Percentiles rank a stretch among this genome's conserved stretches.
phyloP scores from a whole-genome alignment of 2,888 invertebrate genomes.

The Acanthococcus lagerstroemiae region DNA sequence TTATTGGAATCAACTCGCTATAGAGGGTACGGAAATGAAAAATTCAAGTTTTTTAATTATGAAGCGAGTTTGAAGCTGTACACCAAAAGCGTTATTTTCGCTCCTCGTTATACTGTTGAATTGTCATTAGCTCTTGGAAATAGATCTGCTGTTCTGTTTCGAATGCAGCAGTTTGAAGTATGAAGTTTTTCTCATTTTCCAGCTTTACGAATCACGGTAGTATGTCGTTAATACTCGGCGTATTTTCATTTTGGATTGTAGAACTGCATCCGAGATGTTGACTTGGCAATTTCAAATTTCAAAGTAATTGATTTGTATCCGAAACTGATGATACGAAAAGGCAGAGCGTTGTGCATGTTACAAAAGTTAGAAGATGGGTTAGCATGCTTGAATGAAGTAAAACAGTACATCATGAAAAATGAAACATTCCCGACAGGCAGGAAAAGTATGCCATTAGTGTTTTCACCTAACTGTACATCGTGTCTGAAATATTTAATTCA shows the following conservation, averaged over 20 bases:
- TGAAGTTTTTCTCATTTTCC: constrained; percentile 25
- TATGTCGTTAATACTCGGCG: constrained; percentile 12
- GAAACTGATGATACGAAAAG: constrained; percentile 45
- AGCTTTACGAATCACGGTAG: background rate
- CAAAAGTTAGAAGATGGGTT: constrained; percentile 40
- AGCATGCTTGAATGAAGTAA: no score
- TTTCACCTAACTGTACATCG: no score
- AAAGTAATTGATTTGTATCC: constrained; percentile 46
- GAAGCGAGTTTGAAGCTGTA: constrained; percentile 50
- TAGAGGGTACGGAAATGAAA: constrained; percentile 47
- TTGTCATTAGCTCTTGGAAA: constrained; percentile 56
- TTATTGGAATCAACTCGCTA: constrained; percentile 39
- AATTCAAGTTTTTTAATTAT: constrained; percentile 48
- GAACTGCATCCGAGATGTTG: constrained; percentile 56
- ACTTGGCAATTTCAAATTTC: constrained; percentile 49
- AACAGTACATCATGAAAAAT: no score
- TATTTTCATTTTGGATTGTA: constrained; percentile 37
- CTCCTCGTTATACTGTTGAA: constrained; percentile 48
- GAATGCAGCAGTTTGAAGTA: constrained; percentile 52
- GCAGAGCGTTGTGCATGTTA: constrained; percentile 39
- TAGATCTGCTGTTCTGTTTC: constrained; percentile 56
- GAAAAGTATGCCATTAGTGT: no score
- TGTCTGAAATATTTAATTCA: no score
- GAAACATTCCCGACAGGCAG: no score
- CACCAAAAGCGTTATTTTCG: constrained; percentile 52